A percentile compares a stretch with the other conserved stretches of the same genome.
These are phyloP conservation scores for Lepidurus arcticus DNA, from an alignment of 1,140 invertebrate genomes.

Conservation along the genomic window DNA sequence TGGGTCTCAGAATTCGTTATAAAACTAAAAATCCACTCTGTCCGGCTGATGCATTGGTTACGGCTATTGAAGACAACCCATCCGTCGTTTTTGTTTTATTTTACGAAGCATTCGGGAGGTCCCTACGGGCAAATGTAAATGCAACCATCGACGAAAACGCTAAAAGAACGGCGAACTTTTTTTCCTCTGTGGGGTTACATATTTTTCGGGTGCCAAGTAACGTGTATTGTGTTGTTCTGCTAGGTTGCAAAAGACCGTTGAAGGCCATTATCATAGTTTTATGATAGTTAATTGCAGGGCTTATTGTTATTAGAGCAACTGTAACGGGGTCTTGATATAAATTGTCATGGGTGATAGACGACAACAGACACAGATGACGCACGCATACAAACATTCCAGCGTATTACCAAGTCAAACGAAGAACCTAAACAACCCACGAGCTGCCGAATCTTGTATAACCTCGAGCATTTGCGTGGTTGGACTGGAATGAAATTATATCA, in stretches of 20 bases:
- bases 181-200: neutral
- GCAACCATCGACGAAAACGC: neutral
- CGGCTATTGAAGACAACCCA: too few relatives aligned
- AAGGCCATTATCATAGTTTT: neutral
- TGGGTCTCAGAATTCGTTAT: too few relatives aligned
- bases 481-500: neutral
- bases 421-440: too few relatives aligned
- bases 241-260: neutral
- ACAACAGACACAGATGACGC: too few relatives aligned
- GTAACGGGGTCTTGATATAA: neutral
- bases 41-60: too few relatives aligned
- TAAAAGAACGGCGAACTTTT: neutral
- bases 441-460: neutral
- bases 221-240: neutral
- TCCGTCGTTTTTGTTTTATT: too few relatives aligned
- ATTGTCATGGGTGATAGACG: neutral
- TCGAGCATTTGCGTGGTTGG: neutral
- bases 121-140: neutral
- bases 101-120: neutral
- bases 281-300: neutral
- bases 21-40: too few relatives aligned
- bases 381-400: too few relatives aligned
- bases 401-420: too few relatives aligned
- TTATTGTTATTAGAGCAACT: slow-evolving; percentile 4
- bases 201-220: neutral